phyloP scores from a whole-genome alignment of 2,797 vertebrate genomes.

The Esox lucius region DNA sequence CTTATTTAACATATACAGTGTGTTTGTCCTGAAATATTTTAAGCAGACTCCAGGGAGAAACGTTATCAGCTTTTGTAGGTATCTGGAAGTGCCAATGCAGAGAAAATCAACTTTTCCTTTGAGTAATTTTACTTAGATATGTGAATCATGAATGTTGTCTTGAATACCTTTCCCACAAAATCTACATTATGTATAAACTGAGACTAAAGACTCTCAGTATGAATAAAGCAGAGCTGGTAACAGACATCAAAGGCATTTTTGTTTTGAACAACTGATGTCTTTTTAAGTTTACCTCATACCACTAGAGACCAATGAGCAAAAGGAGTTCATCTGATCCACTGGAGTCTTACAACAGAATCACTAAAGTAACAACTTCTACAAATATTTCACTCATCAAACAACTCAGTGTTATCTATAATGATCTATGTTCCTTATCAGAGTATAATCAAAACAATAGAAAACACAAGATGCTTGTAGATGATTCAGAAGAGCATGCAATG shows the following conservation, averaged over 20 bases:
- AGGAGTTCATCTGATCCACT: neutral
- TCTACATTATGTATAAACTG: slow-evolving; percentile 2
- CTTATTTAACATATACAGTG: neutral
- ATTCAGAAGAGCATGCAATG: neutral
- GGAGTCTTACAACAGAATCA: neutral
- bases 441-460: neutral
- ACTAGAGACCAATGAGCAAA: neutral
- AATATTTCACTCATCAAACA: neutral
- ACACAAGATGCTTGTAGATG: neutral
- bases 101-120: neutral
- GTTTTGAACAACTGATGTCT: neutral
- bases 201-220: neutral
- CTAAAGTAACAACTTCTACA: slow-evolving; percentile 3
- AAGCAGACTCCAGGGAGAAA: slow-evolving; percentile 1
- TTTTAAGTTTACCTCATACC: neutral
- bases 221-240: slow-evolving; percentile 1
- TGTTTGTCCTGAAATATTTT: slow-evolving; percentile 3
- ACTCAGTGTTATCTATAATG: neutral
- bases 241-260: neutral
- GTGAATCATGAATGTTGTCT: neutral
- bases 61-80: neutral
- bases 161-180: slow-evolving; percentile 4
- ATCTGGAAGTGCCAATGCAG: neutral
- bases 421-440: neutral
- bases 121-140: neutral